Base-by-base conservation (phyloP, 1,140 invertebrate species). In the Coelopa frigida region DNA sequence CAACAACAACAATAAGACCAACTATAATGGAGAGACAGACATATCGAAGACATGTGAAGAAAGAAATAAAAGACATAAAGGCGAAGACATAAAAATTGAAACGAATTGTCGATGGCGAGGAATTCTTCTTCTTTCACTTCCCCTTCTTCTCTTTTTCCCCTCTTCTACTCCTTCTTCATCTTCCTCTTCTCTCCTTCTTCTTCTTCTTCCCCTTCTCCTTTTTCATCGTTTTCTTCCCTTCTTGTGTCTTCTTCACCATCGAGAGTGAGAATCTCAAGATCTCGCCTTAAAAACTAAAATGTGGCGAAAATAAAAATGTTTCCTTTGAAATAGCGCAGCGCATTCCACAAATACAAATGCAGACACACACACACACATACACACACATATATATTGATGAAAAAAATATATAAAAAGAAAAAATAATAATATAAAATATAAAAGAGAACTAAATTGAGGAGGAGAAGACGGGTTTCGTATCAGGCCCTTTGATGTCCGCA, bases 351-450 rank as follows among this genome's bases (percentile, higher is more conserved):
- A 29, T 29, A 10, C 27, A 10, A 8, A 29, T 14, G 8, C 27
- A 10, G 8, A 10, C 27, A 29, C 2, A 1, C 3, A 29, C 27
- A 10, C 27, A 10, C 27, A 29, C 2, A 1, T 4, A 1, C 18
- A 10, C 20, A 22, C 29, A 44, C n/a, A 33, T 32, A 18, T 43
- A 31, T 12, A 4, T 42, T 5, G 23, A 42, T 42, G n/a, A 23
- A 22, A 43, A 14, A 14, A 17, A 11, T 42, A 21, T 2, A 39
- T 39, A 5, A 3, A 2, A 15, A 17, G 27, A n/a, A n/a, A 29
- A 20, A 18, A 18, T 42, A 42, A 41, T 31, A 20, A 18, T 42
- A 17, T 27, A 29, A 29, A 29, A 29, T 42, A 22, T n/a, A 18
- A 20, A 20, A 29, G 29, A 42, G 40, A 42, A n/a, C n/a, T n/a